A percentile compares a stretch with the other conserved stretches of the same genome.
phyloP scores from a whole-genome alignment of 2,113 vertebrate genomes.

The Podilymbus podiceps region DNA sequence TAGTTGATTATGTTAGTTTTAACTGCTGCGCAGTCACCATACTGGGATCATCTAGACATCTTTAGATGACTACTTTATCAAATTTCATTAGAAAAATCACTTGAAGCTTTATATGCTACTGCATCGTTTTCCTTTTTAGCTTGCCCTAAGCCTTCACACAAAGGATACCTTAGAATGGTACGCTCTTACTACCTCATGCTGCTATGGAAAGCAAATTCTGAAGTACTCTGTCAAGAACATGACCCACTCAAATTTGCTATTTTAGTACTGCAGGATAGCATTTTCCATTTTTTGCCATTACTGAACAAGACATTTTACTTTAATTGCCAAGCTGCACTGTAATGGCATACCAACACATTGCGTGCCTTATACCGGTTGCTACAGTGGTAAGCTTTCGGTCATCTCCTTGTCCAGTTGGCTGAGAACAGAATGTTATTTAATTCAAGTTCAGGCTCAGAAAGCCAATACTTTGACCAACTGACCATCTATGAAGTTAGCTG shows the following conservation, averaged over 20 bases:
- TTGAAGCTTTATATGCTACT: background rate
- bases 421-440: background rate
- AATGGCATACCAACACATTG: background rate
- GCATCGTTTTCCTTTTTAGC: background rate
- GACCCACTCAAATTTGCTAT: background rate
- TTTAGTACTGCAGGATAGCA: background rate
- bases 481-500: background rate
- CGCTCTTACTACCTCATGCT: background rate
- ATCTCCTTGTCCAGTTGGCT: background rate
- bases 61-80: background rate
- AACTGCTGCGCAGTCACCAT: background rate
- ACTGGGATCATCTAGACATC: background rate
- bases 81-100: background rate
- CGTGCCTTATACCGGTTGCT: background rate
- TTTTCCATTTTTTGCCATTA: background rate
- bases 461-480: background rate
- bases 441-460: background rate
- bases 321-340: background rate
- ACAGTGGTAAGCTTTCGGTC: background rate
- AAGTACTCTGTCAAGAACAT: background rate
- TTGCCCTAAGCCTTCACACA: background rate
- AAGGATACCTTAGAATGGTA: background rate
- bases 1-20: background rate
- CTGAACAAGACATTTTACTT: background rate
- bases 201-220: background rate